Percentiles rank a stretch among this genome's conserved stretches.
Conservation (phyloP, 1,140 invertebrate genomes). For the Sinella curviseta region DNA sequence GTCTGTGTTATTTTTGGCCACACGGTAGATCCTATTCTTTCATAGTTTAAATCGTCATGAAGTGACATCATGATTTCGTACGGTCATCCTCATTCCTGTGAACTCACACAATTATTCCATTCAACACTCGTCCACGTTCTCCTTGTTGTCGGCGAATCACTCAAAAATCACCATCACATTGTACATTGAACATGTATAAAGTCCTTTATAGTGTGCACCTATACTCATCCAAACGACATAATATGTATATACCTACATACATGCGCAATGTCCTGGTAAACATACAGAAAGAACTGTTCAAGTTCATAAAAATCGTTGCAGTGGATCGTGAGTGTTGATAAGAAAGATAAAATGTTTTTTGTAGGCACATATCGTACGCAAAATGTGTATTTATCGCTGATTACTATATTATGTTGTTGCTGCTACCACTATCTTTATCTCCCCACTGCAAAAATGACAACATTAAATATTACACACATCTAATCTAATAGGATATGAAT, state of each 20-base stretch:
- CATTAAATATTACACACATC: conserved; percentile 15
- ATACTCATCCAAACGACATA: neutral
- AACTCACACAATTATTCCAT: neutral
- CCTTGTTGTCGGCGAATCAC: neutral
- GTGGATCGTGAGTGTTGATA: conserved; percentile 1
- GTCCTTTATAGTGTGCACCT: neutral
- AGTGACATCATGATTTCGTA: neutral
- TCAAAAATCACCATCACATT: too few species aligned
- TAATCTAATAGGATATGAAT: neutral
- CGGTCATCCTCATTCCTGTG: neutral
- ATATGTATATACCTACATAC: neutral
- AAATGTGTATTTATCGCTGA: neutral
- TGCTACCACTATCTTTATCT: neutral
- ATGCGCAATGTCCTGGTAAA: neutral
- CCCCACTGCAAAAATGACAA: neutral
- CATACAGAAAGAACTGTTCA: neutral
- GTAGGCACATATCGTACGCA: neutral
- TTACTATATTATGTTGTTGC: neutral
- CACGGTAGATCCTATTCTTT: too few species aligned
- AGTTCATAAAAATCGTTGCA: conserved; percentile 20
- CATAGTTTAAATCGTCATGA: neutral
- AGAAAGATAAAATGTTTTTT: conserved; percentile 8
- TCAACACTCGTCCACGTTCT: neutral
- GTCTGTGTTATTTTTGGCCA: neutral
- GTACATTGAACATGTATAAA: neutral